These are phyloP conservation scores for Nemapogon koenigi DNA, from an alignment of 2,888 invertebrate genomes.

Conservation along the genomic window DNA sequence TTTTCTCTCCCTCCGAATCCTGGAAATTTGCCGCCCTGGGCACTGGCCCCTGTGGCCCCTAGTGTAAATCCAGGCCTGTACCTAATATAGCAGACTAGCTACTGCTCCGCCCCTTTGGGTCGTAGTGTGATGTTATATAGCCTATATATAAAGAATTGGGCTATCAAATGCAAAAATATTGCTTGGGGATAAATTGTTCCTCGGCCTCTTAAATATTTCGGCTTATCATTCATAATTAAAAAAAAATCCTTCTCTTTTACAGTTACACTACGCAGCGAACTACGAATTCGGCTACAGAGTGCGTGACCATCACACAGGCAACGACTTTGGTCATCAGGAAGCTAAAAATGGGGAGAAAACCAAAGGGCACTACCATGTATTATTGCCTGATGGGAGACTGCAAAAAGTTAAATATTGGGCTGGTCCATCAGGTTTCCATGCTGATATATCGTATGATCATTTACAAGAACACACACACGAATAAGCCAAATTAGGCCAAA, in stretches of 20 bases:
- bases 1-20: too few species aligned
- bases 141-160: too few species aligned
- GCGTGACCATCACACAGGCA: constrained; percentile 72
- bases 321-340: constrained; percentile 81
- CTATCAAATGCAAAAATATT: too few species aligned
- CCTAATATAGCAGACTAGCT: too few species aligned
- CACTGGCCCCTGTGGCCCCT: too few species aligned
- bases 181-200: too few species aligned
- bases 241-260: constrained; percentile 23
- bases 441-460: constrained; percentile 73
- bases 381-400: constrained; percentile 79
- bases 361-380: constrained; percentile 78
- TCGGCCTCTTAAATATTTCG: too few species aligned
- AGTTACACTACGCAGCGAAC: constrained; percentile 68
- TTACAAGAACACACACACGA: constrained; percentile 16
- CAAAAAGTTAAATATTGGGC: constrained; percentile 81
- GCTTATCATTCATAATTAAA: too few species aligned
- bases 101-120: too few species aligned
- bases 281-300: constrained; percentile 77
- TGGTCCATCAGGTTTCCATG: constrained; percentile 78
- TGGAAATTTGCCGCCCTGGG: too few species aligned
- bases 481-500: constrained; percentile 8
- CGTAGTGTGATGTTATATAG: too few species aligned
- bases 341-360: constrained; percentile 70
- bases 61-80: too few species aligned